Percentiles rank a stretch among this genome's conserved stretches.
These are phyloP conservation scores for Phainopepla nitens DNA, from an alignment of 2,113 vertebrate genomes.

Conservation along the genomic window DNA sequence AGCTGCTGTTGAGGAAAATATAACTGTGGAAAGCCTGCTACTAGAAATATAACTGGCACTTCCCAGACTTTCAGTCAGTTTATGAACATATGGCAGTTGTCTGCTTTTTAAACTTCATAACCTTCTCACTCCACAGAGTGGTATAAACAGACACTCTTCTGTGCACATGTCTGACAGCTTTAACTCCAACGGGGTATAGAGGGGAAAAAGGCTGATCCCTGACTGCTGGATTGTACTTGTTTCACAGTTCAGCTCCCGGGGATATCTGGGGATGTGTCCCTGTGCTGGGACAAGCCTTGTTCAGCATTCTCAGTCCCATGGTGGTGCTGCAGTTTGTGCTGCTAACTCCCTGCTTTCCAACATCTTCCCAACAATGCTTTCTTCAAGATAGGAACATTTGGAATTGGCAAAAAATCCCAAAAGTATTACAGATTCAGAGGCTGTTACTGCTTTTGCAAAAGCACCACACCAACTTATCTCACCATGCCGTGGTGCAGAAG, in stretches of 20 bases:
- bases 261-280: background rate
- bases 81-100: background rate
- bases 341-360: rapidly evolving
- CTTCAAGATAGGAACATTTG: background rate
- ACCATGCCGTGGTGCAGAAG: rapidly evolving
- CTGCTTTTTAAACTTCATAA: background rate
- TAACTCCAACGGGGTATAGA: background rate
- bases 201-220: background rate
- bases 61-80: background rate
- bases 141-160: background rate
- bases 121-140: background rate
- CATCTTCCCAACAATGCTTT: background rate
- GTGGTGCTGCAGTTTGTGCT: background rate
- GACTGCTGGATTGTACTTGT: background rate
- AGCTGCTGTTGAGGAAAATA: background rate
- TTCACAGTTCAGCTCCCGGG: background rate
- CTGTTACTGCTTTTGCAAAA: background rate
- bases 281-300: background rate
- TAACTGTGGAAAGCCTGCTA: background rate
- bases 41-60: background rate
- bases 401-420: background rate
- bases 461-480: background rate
- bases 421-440: background rate
- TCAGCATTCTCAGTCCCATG: background rate
- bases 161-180: background rate